Conservation (phyloP, 2,797 vertebrate genomes). For the Threskiornis aethiopicus region DNA sequence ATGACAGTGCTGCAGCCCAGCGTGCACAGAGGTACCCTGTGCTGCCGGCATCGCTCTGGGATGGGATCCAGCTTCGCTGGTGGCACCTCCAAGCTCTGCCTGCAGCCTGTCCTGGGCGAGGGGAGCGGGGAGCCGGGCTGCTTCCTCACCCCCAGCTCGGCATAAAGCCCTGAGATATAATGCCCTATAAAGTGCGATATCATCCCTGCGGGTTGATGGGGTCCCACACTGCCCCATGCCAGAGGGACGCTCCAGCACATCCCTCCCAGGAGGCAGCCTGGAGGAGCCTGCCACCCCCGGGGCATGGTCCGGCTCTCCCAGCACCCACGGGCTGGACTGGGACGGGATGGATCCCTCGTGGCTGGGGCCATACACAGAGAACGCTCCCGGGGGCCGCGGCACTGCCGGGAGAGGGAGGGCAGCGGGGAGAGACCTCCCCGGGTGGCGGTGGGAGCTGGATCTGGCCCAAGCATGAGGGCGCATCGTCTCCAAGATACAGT, state of each 20-base stretch:
- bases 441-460: background rate
- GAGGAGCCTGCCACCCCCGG: background rate
- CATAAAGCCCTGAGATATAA: rapidly evolving
- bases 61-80: background rate
- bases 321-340: background rate
- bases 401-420: background rate
- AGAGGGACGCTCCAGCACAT: background rate
- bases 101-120: background rate
- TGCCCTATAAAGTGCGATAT: background rate
- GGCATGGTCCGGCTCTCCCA: background rate
- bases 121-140: background rate
- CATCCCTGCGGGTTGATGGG: background rate
- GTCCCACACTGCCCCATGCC: background rate
- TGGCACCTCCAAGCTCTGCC: background rate
- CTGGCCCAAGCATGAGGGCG: background rate
- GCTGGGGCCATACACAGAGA: rapidly evolving
- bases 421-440: background rate
- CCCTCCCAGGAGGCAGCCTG: background rate
- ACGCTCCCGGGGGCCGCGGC: rapidly evolving
- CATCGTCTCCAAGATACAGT: slow-evolving; percentile 67
- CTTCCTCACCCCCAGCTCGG: background rate
- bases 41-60: rapidly evolving
- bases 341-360: background rate
- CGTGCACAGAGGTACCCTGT: background rate
- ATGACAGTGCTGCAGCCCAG: background rate